Evolutionary conservation across 2,797 vertebrate genomes (phyloP).

Genomic region (Rhyacichthys aspro): DNA sequence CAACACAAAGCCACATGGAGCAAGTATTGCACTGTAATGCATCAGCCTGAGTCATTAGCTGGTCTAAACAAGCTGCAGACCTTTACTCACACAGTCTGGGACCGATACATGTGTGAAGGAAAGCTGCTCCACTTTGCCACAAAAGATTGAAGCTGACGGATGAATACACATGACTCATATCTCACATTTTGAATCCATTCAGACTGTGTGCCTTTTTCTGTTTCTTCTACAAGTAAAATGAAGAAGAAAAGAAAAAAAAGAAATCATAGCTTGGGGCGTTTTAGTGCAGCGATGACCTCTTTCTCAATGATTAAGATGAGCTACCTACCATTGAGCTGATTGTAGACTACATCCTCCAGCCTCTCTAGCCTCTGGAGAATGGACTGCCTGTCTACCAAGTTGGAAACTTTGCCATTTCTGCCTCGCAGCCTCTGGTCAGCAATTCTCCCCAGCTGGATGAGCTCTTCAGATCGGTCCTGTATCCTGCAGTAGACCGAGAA

Average conservation of each 20-base stretch:
- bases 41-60: constrained; percentile 42
- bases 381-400: constrained; percentile 89
- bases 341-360: constrained; percentile 97
- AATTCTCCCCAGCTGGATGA: constrained; percentile 88
- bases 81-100: constrained; percentile 8
- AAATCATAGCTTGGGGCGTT: neutral
- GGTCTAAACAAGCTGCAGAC: constrained; percentile 12
- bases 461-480: constrained; percentile 92
- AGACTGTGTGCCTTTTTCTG: constrained; percentile 4
- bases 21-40: constrained; percentile 32
- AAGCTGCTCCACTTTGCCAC: constrained; percentile 4
- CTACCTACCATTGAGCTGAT: constrained; percentile 91
- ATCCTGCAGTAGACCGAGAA: constrained; percentile 99
- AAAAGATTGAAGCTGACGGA: constrained; percentile 9
- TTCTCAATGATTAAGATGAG: neutral
- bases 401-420: constrained; percentile 86
- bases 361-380: constrained; percentile 95
- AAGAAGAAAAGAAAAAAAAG: neutral
- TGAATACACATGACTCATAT: constrained; percentile 41
- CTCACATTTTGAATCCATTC: constrained; percentile 3
- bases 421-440: constrained; percentile 88
- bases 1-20: constrained; percentile 21
- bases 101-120: neutral
- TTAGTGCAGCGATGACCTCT: constrained; percentile 1
- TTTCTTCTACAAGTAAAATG: constrained; percentile 2